Evolutionary conservation across 2,797 vertebrate species (phyloP), one percentile per base, ranked within the genome.

Genomic region (Gobionotothen gibberifrons): DNA sequence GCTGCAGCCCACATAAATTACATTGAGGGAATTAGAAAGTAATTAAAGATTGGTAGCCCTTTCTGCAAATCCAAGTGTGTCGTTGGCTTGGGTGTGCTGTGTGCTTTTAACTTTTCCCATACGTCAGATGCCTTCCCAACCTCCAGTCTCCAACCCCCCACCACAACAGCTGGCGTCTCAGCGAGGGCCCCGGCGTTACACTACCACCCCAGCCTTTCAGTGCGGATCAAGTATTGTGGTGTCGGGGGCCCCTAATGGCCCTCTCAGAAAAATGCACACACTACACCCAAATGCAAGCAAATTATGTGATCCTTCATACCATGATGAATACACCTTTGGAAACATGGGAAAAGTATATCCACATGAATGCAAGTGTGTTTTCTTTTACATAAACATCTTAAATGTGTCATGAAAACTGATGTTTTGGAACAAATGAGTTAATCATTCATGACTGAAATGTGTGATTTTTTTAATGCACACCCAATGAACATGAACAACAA

Each of bases 91-190:
- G 71, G 74, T 57, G 65, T 22, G 72, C 59, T 42, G 74, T 65
- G 74, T 85, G 32, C 74, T 68, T 85, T 85, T 83, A 83, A 87
- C 77, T 82, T 87, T 85, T 73, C 74, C 76, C 88, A 87, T 86
- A 84, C 72, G 80, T 90, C 88, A 84, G 76, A 86, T 89, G 78
- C 82, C 85, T 88, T 79, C 55, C 60, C 48, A 75, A 44, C 64
- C 76, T 74, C 74, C 87, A 72, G 43, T 48, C 59, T 69, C 65
- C 78, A 78, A 72, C 86, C 87, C 87, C 82, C 87, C 84, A 87
- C 85, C 84, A 65, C 87, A 93, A 88, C 92, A 93, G 92, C 92
- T 93, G 92, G 91, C 72, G 55, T 91, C 86, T 87, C 87, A 81
- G 85, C 55, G 17, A 84, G 80, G 78, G 69, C 74, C 78, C 81